Evolutionary conservation across 2,113 vertebrate species (phyloP).

Genomic region (Cryptomyrus ogoouensis): DNA sequence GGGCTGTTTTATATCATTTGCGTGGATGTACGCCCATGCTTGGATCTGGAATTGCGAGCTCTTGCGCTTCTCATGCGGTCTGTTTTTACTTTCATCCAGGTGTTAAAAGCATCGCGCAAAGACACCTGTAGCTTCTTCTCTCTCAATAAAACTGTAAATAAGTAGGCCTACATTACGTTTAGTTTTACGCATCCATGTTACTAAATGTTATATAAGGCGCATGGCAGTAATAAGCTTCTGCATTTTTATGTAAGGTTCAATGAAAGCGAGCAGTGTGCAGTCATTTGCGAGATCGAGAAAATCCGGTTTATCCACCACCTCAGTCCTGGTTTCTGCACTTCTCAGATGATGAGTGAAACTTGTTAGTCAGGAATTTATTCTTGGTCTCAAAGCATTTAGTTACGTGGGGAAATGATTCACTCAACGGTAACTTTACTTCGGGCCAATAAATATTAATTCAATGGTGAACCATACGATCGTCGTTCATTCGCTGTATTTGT

Average conservation of each 20-base stretch:
- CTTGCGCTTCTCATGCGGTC: not conserved
- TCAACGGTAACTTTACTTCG: not conserved
- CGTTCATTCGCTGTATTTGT: not conserved
- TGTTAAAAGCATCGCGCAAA: not conserved
- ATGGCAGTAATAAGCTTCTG: not conserved
- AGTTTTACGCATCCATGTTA: not conserved
- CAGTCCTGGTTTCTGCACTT: slow-evolving; percentile 21
- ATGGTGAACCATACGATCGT: not conserved
- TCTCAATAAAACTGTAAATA: not conserved
- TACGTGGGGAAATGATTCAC: not conserved
- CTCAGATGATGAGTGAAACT: slow-evolving; percentile 24
- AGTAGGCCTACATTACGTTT: not conserved
- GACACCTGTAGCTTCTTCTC: slow-evolving; percentile 6
- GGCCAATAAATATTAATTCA: not conserved
- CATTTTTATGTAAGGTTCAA: not conserved
- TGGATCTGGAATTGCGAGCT: not conserved
- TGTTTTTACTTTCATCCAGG: not conserved
- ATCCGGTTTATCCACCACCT: slow-evolving; percentile 50
- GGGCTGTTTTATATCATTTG: not conserved
- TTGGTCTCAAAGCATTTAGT: not conserved
- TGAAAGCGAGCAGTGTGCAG: not conserved
- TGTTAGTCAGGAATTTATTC: slow-evolving; percentile 35
- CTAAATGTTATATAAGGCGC: not conserved
- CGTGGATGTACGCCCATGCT: not conserved
- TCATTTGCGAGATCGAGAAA: slow-evolving; percentile 36